A percentile compares a stretch with the other conserved stretches of the same genome.
phyloP scores from a whole-genome alignment of 2,113 vertebrate species.

The Tyto alba region DNA sequence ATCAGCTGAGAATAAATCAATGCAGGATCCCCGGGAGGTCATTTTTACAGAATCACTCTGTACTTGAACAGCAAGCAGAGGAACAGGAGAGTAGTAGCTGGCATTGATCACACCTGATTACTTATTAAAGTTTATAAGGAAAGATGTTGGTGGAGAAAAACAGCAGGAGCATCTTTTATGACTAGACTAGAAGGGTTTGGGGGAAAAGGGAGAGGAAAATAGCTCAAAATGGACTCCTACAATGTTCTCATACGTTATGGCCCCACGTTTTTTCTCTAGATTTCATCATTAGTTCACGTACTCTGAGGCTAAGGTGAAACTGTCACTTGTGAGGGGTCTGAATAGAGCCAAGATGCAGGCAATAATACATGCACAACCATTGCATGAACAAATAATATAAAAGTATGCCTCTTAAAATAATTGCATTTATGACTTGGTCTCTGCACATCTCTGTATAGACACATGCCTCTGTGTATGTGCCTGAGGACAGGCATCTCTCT shows the following conservation, averaged over 20 bases:
- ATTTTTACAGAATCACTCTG: not conserved
- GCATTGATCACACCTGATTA: slow-evolving; percentile 41
- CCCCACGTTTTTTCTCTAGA: not conserved
- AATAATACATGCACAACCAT: not conserved
- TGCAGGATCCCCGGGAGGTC: not conserved
- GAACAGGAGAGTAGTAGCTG: not conserved
- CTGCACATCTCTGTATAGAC: not conserved
- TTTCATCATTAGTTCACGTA: not conserved
- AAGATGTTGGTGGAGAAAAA: not conserved
- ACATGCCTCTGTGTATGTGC: not conserved
- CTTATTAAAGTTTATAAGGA: slow-evolving; percentile 23
- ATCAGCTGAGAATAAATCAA: slow-evolving; percentile 37
- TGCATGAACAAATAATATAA: not conserved
- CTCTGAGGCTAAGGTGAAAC: not conserved
- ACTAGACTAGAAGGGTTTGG: not conserved
- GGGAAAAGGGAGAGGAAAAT: not conserved
- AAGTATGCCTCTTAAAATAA: not conserved
- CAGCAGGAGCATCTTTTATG: not conserved
- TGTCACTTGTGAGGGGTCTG: not conserved
- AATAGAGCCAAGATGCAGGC: not conserved
- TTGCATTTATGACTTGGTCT: not conserved
- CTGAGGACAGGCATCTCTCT: not conserved
- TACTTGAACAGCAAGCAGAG: not conserved
- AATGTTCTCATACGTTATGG: not conserved
- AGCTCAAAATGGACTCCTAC: not conserved